These are phyloP conservation scores for Lanius collurio DNA, from an alignment of 2,113 vertebrate genomes.

Conservation along the genomic window DNA sequence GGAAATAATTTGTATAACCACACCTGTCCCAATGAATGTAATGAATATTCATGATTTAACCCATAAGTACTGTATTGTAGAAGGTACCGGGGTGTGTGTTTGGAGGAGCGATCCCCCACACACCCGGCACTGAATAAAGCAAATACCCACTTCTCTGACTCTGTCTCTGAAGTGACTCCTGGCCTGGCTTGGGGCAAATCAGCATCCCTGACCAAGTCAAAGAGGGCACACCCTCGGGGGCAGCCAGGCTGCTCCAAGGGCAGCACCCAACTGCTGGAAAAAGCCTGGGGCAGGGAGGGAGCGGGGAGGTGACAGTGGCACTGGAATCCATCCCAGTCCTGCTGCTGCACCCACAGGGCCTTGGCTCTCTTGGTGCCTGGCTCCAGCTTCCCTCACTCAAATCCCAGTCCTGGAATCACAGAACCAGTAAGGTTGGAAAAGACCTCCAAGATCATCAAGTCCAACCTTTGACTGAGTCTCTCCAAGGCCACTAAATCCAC, in stretches of 20 bases:
- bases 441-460: not conserved
- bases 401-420: not conserved
- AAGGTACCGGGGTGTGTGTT: too few species aligned
- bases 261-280: not conserved
- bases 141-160: too few species aligned
- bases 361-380: not conserved
- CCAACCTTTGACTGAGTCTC: not conserved
- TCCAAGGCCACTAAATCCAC: not conserved
- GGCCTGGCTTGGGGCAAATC: too few species aligned
- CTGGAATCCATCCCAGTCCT: not conserved
- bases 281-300: not conserved
- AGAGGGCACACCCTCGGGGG: not conserved
- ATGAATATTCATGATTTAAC: too few species aligned
- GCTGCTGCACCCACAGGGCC: not conserved
- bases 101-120: too few species aligned
- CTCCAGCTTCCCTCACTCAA: not conserved
- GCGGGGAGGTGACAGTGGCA: not conserved
- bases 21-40: too few species aligned
- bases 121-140: too few species aligned
- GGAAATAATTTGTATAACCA: too few species aligned
- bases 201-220: not conserved
- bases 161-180: too few species aligned
- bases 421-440: not conserved
- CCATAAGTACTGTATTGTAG: too few species aligned
- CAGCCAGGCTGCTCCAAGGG: not conserved